A percentile compares a stretch with the other conserved stretches of the same genome.
Evolutionary conservation across 2,888 invertebrate species (phyloP).

Genomic region (Hirtodrosophila confusa): DNA sequence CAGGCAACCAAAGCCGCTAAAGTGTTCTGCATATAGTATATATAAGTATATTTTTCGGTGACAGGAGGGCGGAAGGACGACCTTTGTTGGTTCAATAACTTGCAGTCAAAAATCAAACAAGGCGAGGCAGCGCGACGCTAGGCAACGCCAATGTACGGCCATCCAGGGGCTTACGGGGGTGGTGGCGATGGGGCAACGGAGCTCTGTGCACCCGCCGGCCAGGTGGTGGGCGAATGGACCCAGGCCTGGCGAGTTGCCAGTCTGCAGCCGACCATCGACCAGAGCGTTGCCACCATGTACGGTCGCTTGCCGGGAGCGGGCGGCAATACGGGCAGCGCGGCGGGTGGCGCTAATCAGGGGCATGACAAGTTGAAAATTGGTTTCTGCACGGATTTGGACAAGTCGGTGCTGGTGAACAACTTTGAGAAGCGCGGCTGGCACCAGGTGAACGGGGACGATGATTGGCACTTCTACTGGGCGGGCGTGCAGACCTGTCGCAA

Average conservation of each 20-base stretch:
- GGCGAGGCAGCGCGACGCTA: conserved; percentile 21
- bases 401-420: conserved; percentile 95
- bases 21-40: conserved; percentile 36
- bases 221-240: conserved; percentile 41
- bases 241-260: conserved; percentile 55
- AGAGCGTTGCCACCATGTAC: conserved; percentile 59
- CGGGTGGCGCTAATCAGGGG: conserved; percentile 47
- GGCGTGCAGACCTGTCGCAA: conserved; percentile 94
- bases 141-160: conserved; percentile 47
- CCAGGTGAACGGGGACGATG: conserved; percentile 92
- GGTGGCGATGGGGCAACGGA: conserved; percentile 15
- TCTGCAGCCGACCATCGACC: conserved; percentile 49
- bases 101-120: conserved; percentile 49
- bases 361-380: conserved; percentile 78
- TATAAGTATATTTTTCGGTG: conserved; percentile 1
- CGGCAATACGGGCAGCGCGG: conserved; percentile 9
- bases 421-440: conserved; percentile 96
- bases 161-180: conserved; percentile 19
- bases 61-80: conserved; percentile 4
- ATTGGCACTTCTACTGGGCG: conserved; percentile 98
- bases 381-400: conserved; percentile 88
- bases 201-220: conserved; percentile 2
- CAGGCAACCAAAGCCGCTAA: conserved; percentile 51
- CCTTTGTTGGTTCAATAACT: conserved; percentile 74
- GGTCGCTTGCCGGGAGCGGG: conserved; percentile 59